Evolutionary conservation across 2,797 vertebrate genomes (phyloP), one percentile per base, ranked within the genome.

Genomic region (Dermochelys coriacea): DNA sequence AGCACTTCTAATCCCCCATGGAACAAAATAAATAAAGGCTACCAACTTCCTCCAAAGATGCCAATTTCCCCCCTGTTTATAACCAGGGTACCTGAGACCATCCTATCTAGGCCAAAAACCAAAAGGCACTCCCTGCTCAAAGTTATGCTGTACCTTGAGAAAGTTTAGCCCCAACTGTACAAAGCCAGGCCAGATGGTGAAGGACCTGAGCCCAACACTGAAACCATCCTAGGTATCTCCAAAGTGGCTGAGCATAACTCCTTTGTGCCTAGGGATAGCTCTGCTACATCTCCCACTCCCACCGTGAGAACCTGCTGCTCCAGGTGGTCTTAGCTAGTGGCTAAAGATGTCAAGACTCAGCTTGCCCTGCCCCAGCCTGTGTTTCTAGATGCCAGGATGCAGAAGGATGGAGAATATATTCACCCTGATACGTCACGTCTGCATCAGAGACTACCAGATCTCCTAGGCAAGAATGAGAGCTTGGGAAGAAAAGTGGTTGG

Each of bases 1-100:
- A 41, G 34, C 25, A 14, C 12, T 88, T 94, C 84, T 77, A 77
- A 77, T 29, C 47, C 25, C 15, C 82, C 93, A 87, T 85, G 86
- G 57, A 54, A 94, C 52, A 77, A 55, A 93, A 71, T 83, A 87
- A 45, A 75, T 0, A 5, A 88, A 6, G 1, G 71, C 45, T 88
- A n/a, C 88, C 82, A 45, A 54, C 91, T 94, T 93, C 83, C 16
- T 83, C 49, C 93, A 85, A 64, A 87, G 93, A 6, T 41, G 21
- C 9, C 4, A n/a, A 12, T 45, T 31, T 85, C 80, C 88, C n/a
- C 50, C 61, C 83, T 87, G 74, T 59, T 57, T 90, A 84, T 50
- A 83, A 95, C 86, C 74, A 90, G 82, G 86, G 92, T 81, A 85
- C 79, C 91, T 91, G 83, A 87, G 93, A 93, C 8, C 29, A 19